phyloP scores from a whole-genome alignment of 2,797 vertebrate species.

The Siniperca undulata region DNA sequence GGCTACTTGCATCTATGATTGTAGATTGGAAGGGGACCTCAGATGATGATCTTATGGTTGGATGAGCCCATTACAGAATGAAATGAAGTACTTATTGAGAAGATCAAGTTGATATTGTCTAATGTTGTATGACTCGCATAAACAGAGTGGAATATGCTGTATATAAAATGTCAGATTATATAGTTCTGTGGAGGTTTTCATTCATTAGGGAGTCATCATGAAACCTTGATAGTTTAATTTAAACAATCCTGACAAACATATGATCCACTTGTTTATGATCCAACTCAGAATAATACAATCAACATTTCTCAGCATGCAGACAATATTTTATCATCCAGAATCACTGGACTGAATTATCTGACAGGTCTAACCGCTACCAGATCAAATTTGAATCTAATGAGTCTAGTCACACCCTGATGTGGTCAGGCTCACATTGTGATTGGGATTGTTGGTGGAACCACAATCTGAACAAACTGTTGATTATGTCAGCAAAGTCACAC shows the following conservation, averaged over 20 bases:
- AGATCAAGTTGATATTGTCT: conserved; percentile 59
- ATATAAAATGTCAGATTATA: conserved; percentile 8
- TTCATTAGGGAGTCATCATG: background rate
- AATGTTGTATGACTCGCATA: conserved; percentile 35
- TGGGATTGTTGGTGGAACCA: conserved; percentile 17
- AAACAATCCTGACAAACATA: conserved; percentile 8
- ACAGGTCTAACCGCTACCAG: background rate
- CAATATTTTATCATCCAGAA: background rate
- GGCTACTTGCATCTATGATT: conserved; percentile 60
- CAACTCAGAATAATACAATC: background rate
- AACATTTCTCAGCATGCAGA: background rate
- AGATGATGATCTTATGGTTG: conserved; percentile 71
- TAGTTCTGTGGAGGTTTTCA: background rate
- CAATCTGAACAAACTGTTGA: conserved; percentile 11
- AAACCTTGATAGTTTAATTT: conserved; percentile 21
- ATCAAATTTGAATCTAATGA: conserved; percentile 11
- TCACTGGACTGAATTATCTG: background rate
- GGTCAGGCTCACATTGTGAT: conserved; percentile 8
- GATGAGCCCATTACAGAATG: conserved; percentile 62
- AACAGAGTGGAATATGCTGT: conserved; percentile 9
- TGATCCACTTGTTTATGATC: background rate
- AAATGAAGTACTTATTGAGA: conserved; percentile 55
- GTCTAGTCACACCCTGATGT: background rate
- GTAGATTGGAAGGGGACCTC: conserved; percentile 65
- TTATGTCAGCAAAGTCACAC: conserved; percentile 46